Evolutionary conservation across 2,888 invertebrate species (phyloP).

Genomic region (Sphinx pinastri): DNA sequence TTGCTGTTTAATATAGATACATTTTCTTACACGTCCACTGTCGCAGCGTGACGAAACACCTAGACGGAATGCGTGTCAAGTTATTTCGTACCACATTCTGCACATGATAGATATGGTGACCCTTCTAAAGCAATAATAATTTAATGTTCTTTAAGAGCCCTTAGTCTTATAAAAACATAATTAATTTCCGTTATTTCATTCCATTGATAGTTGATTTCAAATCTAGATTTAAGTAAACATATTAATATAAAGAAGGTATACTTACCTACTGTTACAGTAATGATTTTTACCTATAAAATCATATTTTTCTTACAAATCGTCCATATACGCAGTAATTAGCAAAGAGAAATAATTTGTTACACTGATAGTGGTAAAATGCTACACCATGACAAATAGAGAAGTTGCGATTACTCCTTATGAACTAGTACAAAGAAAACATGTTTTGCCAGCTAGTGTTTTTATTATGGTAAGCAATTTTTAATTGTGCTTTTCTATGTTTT

Average conservation of each 20-base stretch:
- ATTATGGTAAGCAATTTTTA: background rate
- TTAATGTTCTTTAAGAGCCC: too few species aligned
- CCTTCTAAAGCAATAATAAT: too few species aligned
- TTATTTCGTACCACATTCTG: too few species aligned
- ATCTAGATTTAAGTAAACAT: background rate
- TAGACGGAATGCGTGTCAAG: too few species aligned
- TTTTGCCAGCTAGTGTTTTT: background rate
- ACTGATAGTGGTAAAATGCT: constrained; percentile 8
- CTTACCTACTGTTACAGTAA: too few species aligned
- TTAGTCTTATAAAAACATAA: too few species aligned
- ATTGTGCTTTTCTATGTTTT: background rate
- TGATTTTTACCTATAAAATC: background rate
- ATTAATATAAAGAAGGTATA: too few species aligned
- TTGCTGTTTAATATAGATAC: too few species aligned
- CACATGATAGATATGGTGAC: too few species aligned
- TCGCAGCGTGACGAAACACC: too few species aligned
- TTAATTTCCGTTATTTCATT: background rate
- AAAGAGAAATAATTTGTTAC: constrained; percentile 16
- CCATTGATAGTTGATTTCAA: background rate
- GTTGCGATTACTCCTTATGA: background rate
- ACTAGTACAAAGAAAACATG: constrained; percentile 4
- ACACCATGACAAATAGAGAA: background rate
- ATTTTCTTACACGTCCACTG: background rate
- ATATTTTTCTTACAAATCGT: background rate
- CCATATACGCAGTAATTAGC: background rate